A percentile compares a stretch with the other conserved stretches of the same genome.
Evolutionary conservation across 37 sponge, comb jelly and placozoan species (phyloP).

Genomic region (Diacarnus erythraeanus): DNA sequence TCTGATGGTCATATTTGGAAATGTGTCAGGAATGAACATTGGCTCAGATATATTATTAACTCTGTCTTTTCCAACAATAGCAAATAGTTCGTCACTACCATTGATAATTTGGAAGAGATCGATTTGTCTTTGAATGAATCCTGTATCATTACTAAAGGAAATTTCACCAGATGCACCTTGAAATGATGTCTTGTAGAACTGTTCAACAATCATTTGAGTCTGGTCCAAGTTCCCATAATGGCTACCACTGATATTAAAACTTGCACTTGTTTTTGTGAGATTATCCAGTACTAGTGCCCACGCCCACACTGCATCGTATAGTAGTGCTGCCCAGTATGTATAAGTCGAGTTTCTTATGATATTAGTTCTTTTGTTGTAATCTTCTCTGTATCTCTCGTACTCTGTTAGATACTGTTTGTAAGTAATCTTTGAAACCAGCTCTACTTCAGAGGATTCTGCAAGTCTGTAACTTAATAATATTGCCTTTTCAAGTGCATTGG

Average conservation of each 20-base stretch:
- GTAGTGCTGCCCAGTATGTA: background rate
- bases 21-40: background rate
- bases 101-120: background rate
- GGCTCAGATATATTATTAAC: background rate
- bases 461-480: background rate
- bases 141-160: background rate
- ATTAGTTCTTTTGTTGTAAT: background rate
- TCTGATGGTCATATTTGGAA: background rate
- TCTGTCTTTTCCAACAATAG: background rate
- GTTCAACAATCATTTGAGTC: background rate
- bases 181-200: conserved; percentile 11
- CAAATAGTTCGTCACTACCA: too few species aligned
- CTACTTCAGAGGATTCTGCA: background rate
- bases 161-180: conserved; percentile 7
- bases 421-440: background rate
- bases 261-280: background rate
- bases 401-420: background rate
- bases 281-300: conserved; percentile 26
- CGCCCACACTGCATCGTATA: conserved; percentile 36
- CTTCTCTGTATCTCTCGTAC: background rate
- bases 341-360: background rate
- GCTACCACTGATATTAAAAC: too few species aligned
- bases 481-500: background rate
- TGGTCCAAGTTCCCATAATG: background rate
- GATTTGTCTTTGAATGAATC: background rate